Evolutionary conservation across 2,113 vertebrate genomes (phyloP).

Genomic region (Xerus inauris): DNA sequence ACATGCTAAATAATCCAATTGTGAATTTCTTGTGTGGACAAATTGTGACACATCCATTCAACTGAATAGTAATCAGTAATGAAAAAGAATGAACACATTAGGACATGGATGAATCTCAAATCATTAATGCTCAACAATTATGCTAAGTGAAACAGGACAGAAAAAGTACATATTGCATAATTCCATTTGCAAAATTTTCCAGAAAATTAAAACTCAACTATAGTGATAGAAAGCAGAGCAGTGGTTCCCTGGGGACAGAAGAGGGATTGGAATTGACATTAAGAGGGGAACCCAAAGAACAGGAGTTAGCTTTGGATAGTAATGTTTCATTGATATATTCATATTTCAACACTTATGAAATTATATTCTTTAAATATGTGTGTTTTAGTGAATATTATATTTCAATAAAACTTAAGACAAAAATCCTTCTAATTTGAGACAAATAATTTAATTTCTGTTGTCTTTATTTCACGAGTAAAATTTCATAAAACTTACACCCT

Average conservation of each 20-base stretch:
- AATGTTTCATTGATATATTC: background rate
- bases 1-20: no score
- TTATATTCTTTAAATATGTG: background rate
- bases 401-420: background rate
- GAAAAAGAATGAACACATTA: no score
- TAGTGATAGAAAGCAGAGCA: background rate
- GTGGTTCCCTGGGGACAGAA: background rate
- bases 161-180: no score
- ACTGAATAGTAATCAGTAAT: no score
- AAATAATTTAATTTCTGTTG: background rate
- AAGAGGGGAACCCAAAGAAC: no score
- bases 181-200: background rate
- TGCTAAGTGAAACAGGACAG: no score
- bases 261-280: rapidly evolving
- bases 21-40: no score
- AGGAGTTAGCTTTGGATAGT: background rate
- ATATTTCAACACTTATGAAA: background rate
- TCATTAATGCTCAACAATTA: no score
- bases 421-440: background rate
- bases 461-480: background rate
- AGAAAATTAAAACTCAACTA: background rate
- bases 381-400: background rate
- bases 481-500: background rate
- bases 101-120: no score
- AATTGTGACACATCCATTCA: no score